Conservation (phyloP, 2,888 invertebrate species). For the Creontiades dilutus region DNA sequence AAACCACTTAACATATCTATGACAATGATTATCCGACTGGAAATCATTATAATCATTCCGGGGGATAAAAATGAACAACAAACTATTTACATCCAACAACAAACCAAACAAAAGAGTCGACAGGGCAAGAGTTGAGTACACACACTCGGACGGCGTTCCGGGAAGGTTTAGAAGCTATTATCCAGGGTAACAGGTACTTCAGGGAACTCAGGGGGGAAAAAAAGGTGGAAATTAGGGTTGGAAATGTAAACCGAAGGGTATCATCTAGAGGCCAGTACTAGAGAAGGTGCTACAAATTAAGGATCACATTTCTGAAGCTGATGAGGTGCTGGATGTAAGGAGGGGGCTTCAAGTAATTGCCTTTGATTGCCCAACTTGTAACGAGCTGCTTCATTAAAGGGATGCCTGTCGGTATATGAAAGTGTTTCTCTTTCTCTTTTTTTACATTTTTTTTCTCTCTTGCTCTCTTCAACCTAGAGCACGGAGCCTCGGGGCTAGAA, state of each 20-base stretch:
- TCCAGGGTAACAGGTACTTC: constrained; percentile 1
- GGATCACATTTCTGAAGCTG: constrained; percentile 44
- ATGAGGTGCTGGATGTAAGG: constrained; percentile 46
- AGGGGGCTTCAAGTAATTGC: constrained; percentile 28
- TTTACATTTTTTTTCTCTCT: not conserved
- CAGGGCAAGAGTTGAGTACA: not conserved
- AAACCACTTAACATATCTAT: too few relatives aligned
- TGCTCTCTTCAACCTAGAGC: not conserved
- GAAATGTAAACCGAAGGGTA: constrained; percentile 33
- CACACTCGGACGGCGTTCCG: not conserved
- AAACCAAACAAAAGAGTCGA: not conserved
- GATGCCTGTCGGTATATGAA: constrained; percentile 4
- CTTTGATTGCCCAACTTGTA: constrained; percentile 48
- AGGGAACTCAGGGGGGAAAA: not conserved
- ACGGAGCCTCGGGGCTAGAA: not conserved
- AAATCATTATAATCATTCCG: too few relatives aligned
- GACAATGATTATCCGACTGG: too few relatives aligned
- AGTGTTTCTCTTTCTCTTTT: not conserved
- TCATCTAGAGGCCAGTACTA: not conserved
- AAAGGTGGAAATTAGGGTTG: constrained; percentile 6
- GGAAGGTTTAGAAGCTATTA: not conserved
- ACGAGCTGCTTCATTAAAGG: constrained; percentile 47
- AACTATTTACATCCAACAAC: too few relatives aligned
- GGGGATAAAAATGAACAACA: too few relatives aligned
- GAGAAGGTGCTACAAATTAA: constrained; percentile 48